phyloP scores from a whole-genome alignment of 2,888 invertebrate genomes.

The Drosophila robusta region DNA sequence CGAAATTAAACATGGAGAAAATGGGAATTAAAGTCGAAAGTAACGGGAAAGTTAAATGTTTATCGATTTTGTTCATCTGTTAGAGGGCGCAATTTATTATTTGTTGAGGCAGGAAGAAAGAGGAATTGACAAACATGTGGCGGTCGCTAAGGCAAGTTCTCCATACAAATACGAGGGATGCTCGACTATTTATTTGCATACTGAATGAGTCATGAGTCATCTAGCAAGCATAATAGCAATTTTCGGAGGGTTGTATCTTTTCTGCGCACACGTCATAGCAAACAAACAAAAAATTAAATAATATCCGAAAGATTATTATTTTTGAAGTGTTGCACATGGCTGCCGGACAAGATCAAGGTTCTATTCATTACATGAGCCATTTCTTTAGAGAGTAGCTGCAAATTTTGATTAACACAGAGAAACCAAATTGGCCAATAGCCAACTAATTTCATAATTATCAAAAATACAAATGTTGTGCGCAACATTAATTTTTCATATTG shows the following conservation, averaged over 20 bases:
- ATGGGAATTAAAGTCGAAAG: slow-evolving; percentile 63
- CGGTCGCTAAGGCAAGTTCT: slow-evolving; percentile 15
- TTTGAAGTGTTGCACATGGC: slow-evolving; percentile 66
- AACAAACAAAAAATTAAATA: slow-evolving; percentile 5
- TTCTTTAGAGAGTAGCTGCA: slow-evolving; percentile 11
- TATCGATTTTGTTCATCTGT: slow-evolving; percentile 66
- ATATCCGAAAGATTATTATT: slow-evolving; percentile 14
- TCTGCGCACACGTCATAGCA: slow-evolving; percentile 6
- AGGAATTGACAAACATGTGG: slow-evolving; percentile 25
- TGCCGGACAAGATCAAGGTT: slow-evolving; percentile 73
- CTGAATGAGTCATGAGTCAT: slow-evolving; percentile 37
- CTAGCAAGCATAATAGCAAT: neutral
- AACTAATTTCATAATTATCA: slow-evolving; percentile 54
- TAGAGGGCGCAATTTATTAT: slow-evolving; percentile 44
- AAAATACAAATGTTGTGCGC: slow-evolving; percentile 14
- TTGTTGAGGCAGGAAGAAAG: slow-evolving; percentile 66
- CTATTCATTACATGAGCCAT: slow-evolving; percentile 30
- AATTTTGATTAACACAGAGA: slow-evolving; percentile 13
- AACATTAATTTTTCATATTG: slow-evolving; percentile 13
- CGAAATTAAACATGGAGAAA: slow-evolving; percentile 20
- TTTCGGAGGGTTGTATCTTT: slow-evolving; percentile 27
- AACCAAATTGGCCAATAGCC: slow-evolving; percentile 64
- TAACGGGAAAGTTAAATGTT: slow-evolving; percentile 51
- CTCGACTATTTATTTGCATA: slow-evolving; percentile 23
- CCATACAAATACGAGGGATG: slow-evolving; percentile 30